Evolutionary conservation across 2,797 vertebrate genomes (phyloP), one percentile per base, ranked within the genome.

Genomic region (Hypotaenidia okinawae): DNA sequence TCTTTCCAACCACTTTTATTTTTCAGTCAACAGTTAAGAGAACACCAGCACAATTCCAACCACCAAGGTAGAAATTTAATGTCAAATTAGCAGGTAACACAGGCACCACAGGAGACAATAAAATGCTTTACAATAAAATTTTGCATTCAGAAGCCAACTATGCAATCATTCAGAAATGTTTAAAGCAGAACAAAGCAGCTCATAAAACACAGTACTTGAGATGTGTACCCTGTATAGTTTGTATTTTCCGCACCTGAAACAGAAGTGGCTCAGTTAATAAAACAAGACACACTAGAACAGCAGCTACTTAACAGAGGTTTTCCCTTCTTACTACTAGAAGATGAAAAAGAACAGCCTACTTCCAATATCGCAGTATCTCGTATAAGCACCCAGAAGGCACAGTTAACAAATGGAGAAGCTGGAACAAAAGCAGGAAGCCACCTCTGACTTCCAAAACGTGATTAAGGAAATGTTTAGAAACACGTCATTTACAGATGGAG

Each of bases 1-100:
- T 62, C 67, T 88, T 93, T 90, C 54, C 81, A 93, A 66, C 2
- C 47, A 61, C 54, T 85, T 96, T 95, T 94, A 93, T 96, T 96
- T 87, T 89, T 70, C 90, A 74, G 70, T 9, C 64, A 63, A 13
- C 1, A 1, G 2, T 57, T 22, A 57, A 57, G 41, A 75, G 27
- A 51, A 90, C 0, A 1, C 66, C 84, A 95, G 39, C 52, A 67
- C 52, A 37, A 78, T 37, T 80, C 41, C 88, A 91, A 24, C 30
- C 49, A 77, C 41, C 35, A 33, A 51, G 10, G 11, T 91, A 33
- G 28, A 67, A 30, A 37, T 32, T 33, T 39, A 41, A 64, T 81
- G 55, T 69, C 83, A 33, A 89, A 51, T 24, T 9, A 70, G 39
- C 72, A 75, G 61, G 52, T 24, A 80, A 80, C 25, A 62, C 16